Percentiles rank a stretch among this genome's conserved stretches.
Evolutionary conservation across 2,797 vertebrate genomes (phyloP).

Genomic region (Denticeps clupeoides): DNA sequence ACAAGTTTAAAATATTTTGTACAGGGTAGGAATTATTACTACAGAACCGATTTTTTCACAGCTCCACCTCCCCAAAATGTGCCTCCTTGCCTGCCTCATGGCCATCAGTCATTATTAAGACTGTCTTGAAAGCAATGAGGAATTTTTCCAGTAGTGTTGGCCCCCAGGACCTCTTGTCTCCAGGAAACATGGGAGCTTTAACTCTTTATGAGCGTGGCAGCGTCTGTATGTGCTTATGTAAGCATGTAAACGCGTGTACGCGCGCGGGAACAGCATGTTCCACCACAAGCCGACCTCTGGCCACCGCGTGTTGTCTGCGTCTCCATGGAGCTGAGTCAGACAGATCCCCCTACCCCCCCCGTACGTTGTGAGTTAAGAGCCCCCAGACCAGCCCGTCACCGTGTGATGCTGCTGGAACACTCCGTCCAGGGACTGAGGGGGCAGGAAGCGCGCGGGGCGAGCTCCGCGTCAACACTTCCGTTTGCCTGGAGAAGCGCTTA

Average conservation of each 20-base stretch:
- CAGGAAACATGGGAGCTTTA: too few species aligned
- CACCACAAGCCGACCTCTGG: too few species aligned
- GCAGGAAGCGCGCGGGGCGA: neutral
- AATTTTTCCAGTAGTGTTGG: too few species aligned
- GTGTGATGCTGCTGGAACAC: conserved; percentile 3
- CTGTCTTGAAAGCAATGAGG: too few species aligned
- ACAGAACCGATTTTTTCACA: too few species aligned
- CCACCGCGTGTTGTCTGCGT: neutral
- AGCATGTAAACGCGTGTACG: neutral
- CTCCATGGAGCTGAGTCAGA: conserved; percentile 11
- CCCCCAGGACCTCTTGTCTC: too few species aligned
- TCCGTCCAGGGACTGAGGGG: neutral
- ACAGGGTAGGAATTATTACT: too few species aligned
- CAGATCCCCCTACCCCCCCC: neutral
- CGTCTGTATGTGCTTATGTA: neutral
- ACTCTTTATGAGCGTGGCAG: neutral
- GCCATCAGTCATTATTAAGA: too few species aligned
- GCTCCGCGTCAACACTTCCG: conserved; percentile 21
- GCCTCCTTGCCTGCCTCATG: too few species aligned
- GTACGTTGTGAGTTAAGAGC: neutral
- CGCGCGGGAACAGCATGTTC: neutral
- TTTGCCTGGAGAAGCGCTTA: neutral
- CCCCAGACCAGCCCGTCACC: neutral
- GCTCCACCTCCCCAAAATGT: too few species aligned
- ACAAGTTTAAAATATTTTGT: too few species aligned